These are phyloP conservation scores for Morbakka virulenta DNA, from an alignment of 30 jellyfish, hydroid and myxozoan species.

Conservation along the genomic window DNA sequence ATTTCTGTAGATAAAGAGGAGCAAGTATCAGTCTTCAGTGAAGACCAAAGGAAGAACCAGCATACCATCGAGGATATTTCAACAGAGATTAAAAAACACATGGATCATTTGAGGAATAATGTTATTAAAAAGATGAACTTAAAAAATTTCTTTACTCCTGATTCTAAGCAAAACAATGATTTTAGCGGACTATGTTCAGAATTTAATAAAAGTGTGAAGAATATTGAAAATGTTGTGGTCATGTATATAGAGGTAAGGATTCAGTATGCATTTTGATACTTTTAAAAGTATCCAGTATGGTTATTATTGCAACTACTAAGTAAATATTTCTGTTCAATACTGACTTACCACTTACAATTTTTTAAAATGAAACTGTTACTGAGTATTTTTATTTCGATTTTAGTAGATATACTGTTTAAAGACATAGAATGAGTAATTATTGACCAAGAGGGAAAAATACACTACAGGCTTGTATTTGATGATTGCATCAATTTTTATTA, in stretches of 20 bases:
- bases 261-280: too few species aligned
- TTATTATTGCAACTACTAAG: neutral
- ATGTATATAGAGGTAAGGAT: slow-evolving; percentile 60
- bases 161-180: slow-evolving; percentile 30
- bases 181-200: slow-evolving; percentile 44
- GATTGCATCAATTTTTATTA: too few species aligned
- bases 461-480: too few species aligned
- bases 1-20: neutral
- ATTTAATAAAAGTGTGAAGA: slow-evolving; percentile 23
- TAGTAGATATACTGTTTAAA: too few species aligned
- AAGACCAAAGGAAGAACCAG: slow-evolving; percentile 11
- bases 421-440: too few species aligned
- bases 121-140: neutral
- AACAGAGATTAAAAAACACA: neutral
- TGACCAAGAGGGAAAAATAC: too few species aligned
- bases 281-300: too few species aligned
- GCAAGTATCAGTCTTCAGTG: neutral
- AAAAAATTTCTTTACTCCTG: slow-evolving; percentile 25
- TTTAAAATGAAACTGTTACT: neutral
- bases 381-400: neutral
- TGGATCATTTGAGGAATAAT: slow-evolving; percentile 2
- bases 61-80: slow-evolving; percentile 43
- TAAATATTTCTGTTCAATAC: neutral
- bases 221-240: slow-evolving; percentile 18
- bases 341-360: neutral